Conservation (phyloP, 2,888 invertebrate species). For the Melieria picta region DNA sequence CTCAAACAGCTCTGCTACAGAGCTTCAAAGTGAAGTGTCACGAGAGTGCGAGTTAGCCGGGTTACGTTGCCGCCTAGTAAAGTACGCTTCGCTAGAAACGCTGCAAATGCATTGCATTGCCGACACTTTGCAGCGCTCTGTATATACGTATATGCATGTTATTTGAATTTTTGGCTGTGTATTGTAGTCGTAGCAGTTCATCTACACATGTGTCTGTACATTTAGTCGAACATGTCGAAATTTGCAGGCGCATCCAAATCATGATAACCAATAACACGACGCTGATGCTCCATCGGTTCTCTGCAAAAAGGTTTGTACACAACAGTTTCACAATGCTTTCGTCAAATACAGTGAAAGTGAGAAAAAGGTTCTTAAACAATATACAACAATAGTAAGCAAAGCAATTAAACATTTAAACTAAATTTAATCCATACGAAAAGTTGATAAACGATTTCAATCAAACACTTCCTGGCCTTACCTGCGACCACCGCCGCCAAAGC, state of each 20-base stretch:
- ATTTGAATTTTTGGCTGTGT: conserved; percentile 4
- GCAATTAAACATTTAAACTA: no score
- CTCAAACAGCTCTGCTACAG: no score
- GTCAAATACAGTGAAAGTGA: conserved; percentile 35
- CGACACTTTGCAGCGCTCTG: conserved; percentile 24
- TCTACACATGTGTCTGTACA: conserved; percentile 4
- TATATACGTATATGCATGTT: conserved; percentile 12
- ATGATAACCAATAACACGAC: conserved; percentile 87
- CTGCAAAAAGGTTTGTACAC: conserved; percentile 68
- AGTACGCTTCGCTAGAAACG: no score
- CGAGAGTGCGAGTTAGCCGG: no score
- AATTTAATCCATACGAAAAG: no score
- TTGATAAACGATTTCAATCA: no score
- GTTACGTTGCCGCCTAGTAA: no score
- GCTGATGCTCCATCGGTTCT: conserved; percentile 74
- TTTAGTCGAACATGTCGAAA: conserved; percentile 75
- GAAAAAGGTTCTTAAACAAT: conserved; percentile 12
- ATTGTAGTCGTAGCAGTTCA: conserved; percentile 18
- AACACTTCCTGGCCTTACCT: conserved; percentile 40
- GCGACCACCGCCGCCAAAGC: conserved; percentile 64
- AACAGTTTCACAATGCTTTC: conserved; percentile 32
- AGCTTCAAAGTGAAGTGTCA: no score
- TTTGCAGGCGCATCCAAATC: conserved; percentile 90
- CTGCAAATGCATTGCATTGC: no score
- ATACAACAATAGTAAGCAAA: conserved; percentile 8